phyloP scores from a whole-genome alignment of 2,797 vertebrate species.

The Pelobates cultripes region DNA sequence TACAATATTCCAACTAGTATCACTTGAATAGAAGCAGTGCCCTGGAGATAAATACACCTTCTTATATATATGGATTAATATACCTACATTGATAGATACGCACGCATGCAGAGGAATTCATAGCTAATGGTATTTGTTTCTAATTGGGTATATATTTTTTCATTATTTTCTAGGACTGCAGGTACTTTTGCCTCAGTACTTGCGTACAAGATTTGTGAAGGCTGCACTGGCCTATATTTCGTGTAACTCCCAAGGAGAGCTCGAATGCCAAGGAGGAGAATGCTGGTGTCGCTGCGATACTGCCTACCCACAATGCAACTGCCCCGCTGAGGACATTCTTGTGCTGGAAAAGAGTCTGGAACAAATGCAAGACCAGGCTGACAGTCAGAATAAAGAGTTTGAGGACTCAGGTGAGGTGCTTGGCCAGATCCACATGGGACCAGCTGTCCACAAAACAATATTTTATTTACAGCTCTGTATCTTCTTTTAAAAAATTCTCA shows the following conservation, averaged over 20 bases:
- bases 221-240: slow-evolving; percentile 96
- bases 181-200: slow-evolving; percentile 88
- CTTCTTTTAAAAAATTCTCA: not conserved
- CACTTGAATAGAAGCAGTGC: slow-evolving; percentile 10
- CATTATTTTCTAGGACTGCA: slow-evolving; percentile 81
- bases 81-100: slow-evolving; percentile 14
- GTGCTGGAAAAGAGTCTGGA: slow-evolving; percentile 89
- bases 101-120: slow-evolving; percentile 4
- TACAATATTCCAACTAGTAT: slow-evolving; percentile 14
- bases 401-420: slow-evolving; percentile 86
- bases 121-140: slow-evolving; percentile 8
- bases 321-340: slow-evolving; percentile 89
- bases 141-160: slow-evolving; percentile 40
- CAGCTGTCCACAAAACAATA: not conserved
- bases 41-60: slow-evolving; percentile 32
- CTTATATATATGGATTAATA: slow-evolving; percentile 26
- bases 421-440: not conserved
- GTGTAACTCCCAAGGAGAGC: slow-evolving; percentile 90
- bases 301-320: slow-evolving; percentile 91
- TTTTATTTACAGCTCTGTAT: not conserved
- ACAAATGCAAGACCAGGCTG: slow-evolving; percentile 85
- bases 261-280: slow-evolving; percentile 88
- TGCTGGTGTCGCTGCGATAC: slow-evolving; percentile 91
- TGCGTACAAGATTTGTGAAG: slow-evolving; percentile 89
- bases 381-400: slow-evolving; percentile 84